Conservation (phyloP, 2,888 invertebrate species). For the Melinaea menophilus region DNA sequence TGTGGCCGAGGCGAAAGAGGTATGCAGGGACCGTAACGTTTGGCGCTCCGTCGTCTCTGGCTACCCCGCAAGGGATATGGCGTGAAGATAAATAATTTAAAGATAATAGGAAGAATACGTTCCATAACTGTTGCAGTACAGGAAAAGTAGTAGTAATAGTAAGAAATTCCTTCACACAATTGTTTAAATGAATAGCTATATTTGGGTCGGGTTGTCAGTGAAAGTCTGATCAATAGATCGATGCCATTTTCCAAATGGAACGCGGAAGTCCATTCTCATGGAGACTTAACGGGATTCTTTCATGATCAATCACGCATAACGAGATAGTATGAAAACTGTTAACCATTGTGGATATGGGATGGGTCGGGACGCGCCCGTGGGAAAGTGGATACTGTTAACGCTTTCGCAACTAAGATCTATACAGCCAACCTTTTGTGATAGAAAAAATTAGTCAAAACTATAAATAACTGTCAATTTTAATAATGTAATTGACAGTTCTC, state of each 20-base stretch:
- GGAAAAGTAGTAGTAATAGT: too few relatives aligned
- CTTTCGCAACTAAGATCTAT: slow-evolving; percentile 17
- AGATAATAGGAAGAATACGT: too few relatives aligned
- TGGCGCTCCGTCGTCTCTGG: too few relatives aligned
- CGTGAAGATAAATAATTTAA: too few relatives aligned
- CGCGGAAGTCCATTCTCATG: slow-evolving; percentile 50
- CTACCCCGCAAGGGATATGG: too few relatives aligned
- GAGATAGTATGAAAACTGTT: slow-evolving; percentile 67
- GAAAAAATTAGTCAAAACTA: not conserved
- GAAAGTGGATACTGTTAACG: slow-evolving; percentile 41
- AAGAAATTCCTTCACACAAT: too few relatives aligned
- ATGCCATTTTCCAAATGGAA: slow-evolving; percentile 44
- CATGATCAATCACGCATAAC: slow-evolving; percentile 56
- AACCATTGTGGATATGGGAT: slow-evolving; percentile 49
- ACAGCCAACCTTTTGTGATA: slow-evolving; percentile 8
- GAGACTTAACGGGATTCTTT: slow-evolving; percentile 51
- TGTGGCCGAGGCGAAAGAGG: too few relatives aligned
- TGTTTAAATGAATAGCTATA: not conserved
- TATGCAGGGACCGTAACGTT: too few relatives aligned
- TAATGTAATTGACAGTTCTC: too few relatives aligned
- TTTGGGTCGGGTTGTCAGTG: slow-evolving; percentile 35
- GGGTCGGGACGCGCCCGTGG: slow-evolving; percentile 65
- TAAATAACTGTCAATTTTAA: too few relatives aligned
- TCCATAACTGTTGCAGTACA: too few relatives aligned
- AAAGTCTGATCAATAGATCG: slow-evolving; percentile 48